Conservation (phyloP, 2,888 invertebrate species). For the Drosophila subsilvestris region DNA sequence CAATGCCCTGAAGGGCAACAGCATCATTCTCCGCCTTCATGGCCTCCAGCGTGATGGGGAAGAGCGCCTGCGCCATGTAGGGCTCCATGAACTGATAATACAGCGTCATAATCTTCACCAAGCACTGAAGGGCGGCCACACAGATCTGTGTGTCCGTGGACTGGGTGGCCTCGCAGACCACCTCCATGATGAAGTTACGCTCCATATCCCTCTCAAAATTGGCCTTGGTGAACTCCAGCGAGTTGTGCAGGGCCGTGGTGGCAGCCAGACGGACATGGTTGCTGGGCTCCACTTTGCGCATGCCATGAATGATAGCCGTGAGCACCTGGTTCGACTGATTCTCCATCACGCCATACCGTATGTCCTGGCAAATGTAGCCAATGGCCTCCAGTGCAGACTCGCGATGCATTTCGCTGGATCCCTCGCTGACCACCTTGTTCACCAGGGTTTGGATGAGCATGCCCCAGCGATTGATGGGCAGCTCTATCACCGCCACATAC, state of each 20-base stretch:
- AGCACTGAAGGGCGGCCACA: constrained; percentile 98
- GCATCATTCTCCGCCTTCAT: constrained; percentile 99
- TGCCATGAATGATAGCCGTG: constrained; percentile 99
- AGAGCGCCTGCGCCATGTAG: constrained; percentile 99
- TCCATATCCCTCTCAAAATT: constrained; percentile 99
- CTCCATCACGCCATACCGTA: constrained; percentile 96
- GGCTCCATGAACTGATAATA: constrained; percentile 99
- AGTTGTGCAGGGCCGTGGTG: constrained; percentile 97
- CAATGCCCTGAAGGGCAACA: constrained; percentile 98
- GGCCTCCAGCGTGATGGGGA: constrained; percentile 98
- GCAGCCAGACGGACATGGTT: constrained; percentile 98
- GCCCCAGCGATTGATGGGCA: constrained; percentile 96
- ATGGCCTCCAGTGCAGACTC: constrained; percentile 99
- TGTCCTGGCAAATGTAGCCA: constrained; percentile 95
- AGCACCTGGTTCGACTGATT: constrained; percentile 97
- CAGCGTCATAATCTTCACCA: constrained; percentile 98
- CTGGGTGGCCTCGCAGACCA: constrained; percentile 99
- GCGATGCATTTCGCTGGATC: constrained; percentile 96
- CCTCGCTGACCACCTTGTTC: constrained; percentile 93
- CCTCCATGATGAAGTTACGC: constrained; percentile 99
- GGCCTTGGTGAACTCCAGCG: constrained; percentile 98
- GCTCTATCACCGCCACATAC: constrained; percentile 98
- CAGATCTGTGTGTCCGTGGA: constrained; percentile 95
- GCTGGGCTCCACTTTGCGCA: constrained; percentile 97
- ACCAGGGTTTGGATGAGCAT: constrained; percentile 94